These are phyloP conservation scores for Agriopis leucophaearia DNA, from an alignment of 2,888 invertebrate genomes.

Conservation along the genomic window DNA sequence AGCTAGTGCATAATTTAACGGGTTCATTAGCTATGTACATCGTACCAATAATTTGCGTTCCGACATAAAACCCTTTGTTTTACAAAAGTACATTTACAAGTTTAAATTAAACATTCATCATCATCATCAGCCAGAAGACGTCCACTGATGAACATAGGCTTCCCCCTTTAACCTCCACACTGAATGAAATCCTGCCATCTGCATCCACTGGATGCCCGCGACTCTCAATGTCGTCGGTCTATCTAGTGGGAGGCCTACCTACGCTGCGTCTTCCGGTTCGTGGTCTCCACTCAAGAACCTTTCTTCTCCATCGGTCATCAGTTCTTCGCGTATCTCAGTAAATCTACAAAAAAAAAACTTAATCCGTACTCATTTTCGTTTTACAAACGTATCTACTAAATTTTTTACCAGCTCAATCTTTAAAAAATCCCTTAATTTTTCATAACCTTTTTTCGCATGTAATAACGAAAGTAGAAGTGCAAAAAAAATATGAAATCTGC, in stretches of 20 bases:
- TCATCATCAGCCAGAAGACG: too few species aligned
- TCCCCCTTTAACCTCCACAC: too few species aligned
- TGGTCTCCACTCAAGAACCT: too few species aligned
- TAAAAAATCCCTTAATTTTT: slow-evolving; percentile 19
- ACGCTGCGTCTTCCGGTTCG: too few species aligned
- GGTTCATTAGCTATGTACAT: too few species aligned
- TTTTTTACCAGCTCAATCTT: slow-evolving; percentile 8
- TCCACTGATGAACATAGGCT: too few species aligned
- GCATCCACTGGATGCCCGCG: too few species aligned
- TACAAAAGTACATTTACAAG: background rate
- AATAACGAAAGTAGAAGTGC: slow-evolving; percentile 28
- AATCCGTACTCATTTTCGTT: slow-evolving; percentile 10
- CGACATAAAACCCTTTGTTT: background rate
- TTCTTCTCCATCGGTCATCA: too few species aligned
- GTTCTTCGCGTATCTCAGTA: background rate
- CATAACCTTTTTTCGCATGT: slow-evolving; percentile 24
- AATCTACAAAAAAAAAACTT: slow-evolving; percentile 2
- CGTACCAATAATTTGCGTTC: background rate
- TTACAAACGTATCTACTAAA: slow-evolving; percentile 2
- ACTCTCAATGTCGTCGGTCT: too few species aligned
- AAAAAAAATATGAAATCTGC: slow-evolving; percentile 33
- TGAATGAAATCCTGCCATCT: too few species aligned
- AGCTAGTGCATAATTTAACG: too few species aligned
- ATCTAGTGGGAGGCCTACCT: too few species aligned
- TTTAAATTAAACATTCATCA: background rate